Base-by-base conservation (phyloP, 1,140 invertebrate species). In the Trichomalopsis sarcophagae region DNA sequence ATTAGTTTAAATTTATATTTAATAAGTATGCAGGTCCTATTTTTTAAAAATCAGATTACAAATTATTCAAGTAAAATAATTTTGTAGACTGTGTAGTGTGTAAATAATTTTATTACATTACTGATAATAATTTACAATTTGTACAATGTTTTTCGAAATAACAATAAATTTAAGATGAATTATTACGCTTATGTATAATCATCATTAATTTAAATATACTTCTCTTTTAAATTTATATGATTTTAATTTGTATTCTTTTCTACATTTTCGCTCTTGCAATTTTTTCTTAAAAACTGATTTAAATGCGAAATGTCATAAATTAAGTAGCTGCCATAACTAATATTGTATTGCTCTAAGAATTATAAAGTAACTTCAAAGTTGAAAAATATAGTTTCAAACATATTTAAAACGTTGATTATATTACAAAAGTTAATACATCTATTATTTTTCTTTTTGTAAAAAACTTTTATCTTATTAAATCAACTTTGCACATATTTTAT, bases 21-120 rank as follows among this genome's bases (percentile, higher is more conserved):
- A 77, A 2, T 78, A 6, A 17, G 6, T 62, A 21, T 21, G 17
- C 55, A n/a, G 6, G 7, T n/a, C 9, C 55, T 62, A 44, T 44
- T 21, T 62, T 62, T 17, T 21, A 7, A 0, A 62, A 62, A 21
- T 14, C 2, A 62, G 17, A 7, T 62, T 62, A n/a, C 4, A 62
- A n/a, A n/a, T n/a, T 62, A 62, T 81, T 81, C 40, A 69, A 50
- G 71, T 17, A 66, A 10, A 79, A 36, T 17, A 66, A 66, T 30
- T 77, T 62, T n/a, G n/a, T n/a, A 21, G 17, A 77, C 11, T 50
- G 30, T 47, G 9, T 68, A 44, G 23, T 69, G 36, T 55, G 23
- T 69, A 81, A 47, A 23, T 74, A 50, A 82, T 50, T 82, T 74
- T 82, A 82, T 82, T 82, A 33, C 17, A 33, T 55, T 3, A 55